Evolutionary conservation across 1,140 invertebrate species (phyloP), one percentile per base, ranked within the genome.

Genomic region (Drosophila arawakana): DNA sequence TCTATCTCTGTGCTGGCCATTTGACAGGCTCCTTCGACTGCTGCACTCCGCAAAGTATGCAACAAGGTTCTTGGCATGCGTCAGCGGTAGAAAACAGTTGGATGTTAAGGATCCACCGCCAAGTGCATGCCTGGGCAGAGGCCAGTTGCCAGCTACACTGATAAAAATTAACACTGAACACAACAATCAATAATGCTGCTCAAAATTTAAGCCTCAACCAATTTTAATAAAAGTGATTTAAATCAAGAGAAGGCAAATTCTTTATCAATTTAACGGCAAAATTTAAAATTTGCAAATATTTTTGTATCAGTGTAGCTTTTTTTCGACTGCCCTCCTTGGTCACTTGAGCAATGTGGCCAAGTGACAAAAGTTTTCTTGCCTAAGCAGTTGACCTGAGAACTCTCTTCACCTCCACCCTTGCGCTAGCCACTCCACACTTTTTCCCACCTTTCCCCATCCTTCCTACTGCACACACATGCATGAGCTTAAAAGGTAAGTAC

Each of bases 101-200:
- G 44, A 49, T n/a, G 49, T 39, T 44, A 43, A 30, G 52, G 52
- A 49, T 21, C 70, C 59, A 73, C 66, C 73, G 80, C 76, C 80
- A 78, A 88, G 84, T 89, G 84, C 77, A 83, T 80, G 83, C 83
- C 80, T 69, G 83, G 79, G 73, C 81, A 83, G 34, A n/a, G 70
- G 55, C 72, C 73, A 76, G 80, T 72, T 70, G 47, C 13, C 57
- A 25, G 55, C 50, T 57, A 25, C 57, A 30, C 55, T 59, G 55
- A 30, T 0, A 30, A 30, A 30, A 30, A 30, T 5, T 6, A 30
- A 6, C 25, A 5, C 25, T 5, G 1, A 30, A 6, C 4, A 30
- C 6, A 30, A 5, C 25, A 30, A 6, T 30, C 4, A 30, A 30
- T 30, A 30, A 2, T 21, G 18, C 18, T 2, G 18, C 18, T 21